A percentile compares a stretch with the other conserved stretches of the same genome.
These are phyloP conservation scores for Seriola quinqueradiata DNA, from an alignment of 2,113 vertebrate species.

Conservation along the genomic window DNA sequence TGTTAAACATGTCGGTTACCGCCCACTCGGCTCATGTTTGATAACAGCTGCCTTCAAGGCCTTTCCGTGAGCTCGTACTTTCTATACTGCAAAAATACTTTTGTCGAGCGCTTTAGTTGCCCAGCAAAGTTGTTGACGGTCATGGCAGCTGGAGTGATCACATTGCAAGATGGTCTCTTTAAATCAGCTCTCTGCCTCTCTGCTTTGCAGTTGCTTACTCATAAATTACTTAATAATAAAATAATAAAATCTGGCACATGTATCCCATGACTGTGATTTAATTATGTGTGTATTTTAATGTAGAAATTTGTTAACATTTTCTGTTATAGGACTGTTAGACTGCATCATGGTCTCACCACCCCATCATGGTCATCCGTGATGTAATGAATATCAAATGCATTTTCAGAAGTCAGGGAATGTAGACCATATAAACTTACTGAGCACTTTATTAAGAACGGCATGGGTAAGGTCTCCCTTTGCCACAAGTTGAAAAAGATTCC, in stretches of 20 bases:
- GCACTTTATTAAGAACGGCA: neutral
- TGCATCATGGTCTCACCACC: neutral
- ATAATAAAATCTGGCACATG: neutral
- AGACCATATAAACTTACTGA: neutral
- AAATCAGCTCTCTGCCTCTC: too few relatives aligned
- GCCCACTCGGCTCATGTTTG: slow-evolving; percentile 19
- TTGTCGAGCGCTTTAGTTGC: neutral
- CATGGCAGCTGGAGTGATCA: too few relatives aligned
- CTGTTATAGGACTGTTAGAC: neutral
- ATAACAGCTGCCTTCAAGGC: slow-evolving; percentile 37
- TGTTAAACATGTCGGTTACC: slow-evolving; percentile 15
- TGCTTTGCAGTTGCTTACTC: neutral
- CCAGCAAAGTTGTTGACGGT: neutral
- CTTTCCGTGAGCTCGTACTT: slow-evolving; percentile 1
- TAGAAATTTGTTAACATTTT: neutral
- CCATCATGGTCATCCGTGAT: neutral
- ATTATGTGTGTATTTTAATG: neutral
- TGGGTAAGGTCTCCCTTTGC: neutral
- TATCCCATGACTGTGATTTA: neutral
- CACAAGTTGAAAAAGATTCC: too few relatives aligned
- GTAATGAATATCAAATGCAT: neutral
- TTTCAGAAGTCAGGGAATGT: too few relatives aligned
- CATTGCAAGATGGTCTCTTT: too few relatives aligned
- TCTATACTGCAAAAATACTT: neutral
- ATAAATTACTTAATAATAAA: neutral